These are phyloP conservation scores for Xiphias gladius DNA, from an alignment of 2,113 vertebrate genomes.

Conservation along the genomic window DNA sequence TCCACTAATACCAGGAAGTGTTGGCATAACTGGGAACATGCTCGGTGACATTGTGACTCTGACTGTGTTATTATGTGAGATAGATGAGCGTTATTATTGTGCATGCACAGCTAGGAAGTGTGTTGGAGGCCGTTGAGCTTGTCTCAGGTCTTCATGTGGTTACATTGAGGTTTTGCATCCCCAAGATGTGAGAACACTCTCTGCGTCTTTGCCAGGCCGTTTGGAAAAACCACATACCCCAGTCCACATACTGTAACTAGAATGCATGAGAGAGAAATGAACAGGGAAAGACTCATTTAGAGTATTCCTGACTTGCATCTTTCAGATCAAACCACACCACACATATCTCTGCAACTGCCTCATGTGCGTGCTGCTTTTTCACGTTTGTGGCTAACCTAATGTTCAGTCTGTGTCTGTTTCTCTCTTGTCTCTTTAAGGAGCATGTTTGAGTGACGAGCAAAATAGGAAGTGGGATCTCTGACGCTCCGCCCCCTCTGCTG, in stretches of 20 bases:
- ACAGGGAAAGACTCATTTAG: background rate
- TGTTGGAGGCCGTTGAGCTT: constrained; percentile 31
- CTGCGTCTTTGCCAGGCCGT: background rate
- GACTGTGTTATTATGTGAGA: constrained; percentile 15
- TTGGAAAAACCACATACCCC: background rate
- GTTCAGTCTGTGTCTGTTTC: constrained; percentile 34
- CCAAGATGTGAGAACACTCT: constrained; percentile 11
- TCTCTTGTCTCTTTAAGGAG: constrained; percentile 67
- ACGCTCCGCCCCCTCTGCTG: constrained; percentile 75
- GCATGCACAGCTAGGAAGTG: constrained; percentile 51
- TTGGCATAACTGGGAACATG: constrained; percentile 16
- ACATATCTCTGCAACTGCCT: background rate
- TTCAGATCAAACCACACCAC: background rate
- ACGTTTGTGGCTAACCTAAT: background rate
- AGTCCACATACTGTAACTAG: background rate
- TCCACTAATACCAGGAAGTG: constrained; percentile 14
- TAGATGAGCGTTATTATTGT: constrained; percentile 35
- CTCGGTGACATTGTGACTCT: constrained; percentile 30
- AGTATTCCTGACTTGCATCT: background rate
- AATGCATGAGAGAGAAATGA: constrained; percentile 27
- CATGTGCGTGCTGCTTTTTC: background rate
- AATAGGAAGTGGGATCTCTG: constrained; percentile 82
- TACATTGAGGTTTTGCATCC: background rate
- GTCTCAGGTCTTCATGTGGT: constrained; percentile 42
- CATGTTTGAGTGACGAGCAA: constrained; percentile 80